These are phyloP conservation scores for Austrofundulus limnaeus DNA, from an alignment of 2,113 vertebrate genomes.

Conservation along the genomic window DNA sequence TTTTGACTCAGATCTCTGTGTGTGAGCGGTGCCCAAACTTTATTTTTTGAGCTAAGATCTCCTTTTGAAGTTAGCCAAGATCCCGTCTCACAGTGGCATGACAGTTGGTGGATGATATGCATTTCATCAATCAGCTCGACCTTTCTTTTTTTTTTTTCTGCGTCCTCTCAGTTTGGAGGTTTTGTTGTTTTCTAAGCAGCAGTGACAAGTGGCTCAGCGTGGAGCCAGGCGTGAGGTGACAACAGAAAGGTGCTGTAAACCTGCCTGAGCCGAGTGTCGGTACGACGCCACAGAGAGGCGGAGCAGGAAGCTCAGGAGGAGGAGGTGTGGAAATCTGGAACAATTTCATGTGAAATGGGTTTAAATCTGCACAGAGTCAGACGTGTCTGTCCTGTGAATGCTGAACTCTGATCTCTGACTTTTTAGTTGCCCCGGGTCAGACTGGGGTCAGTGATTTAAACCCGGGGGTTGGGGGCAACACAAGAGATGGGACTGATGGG, in stretches of 20 bases:
- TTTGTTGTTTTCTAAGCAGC: constrained; percentile 7
- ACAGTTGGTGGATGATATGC: no score
- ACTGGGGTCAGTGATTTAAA: constrained; percentile 62
- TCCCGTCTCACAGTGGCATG: no score
- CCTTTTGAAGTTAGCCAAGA: no score
- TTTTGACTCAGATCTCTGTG: not conserved
- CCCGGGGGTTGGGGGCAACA: not conserved
- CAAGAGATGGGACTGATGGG: constrained; percentile 28
- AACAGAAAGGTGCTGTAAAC: constrained; percentile 55
- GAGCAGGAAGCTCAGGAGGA: constrained; percentile 16
- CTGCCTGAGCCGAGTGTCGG: constrained; percentile 33
- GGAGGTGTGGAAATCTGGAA: constrained; percentile 1
- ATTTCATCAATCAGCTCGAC: no score
- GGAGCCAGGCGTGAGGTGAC: constrained; percentile 56
- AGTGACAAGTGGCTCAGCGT: not conserved
- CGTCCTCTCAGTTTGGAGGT: not conserved
- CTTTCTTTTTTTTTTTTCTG: no score
- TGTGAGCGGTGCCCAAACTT: no score
- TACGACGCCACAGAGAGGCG: constrained; percentile 19
- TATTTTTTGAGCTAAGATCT: no score
- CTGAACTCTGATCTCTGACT: constrained; percentile 47
- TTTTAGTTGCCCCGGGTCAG: constrained; percentile 40
- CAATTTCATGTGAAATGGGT: constrained; percentile 16
- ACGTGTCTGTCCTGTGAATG: constrained; percentile 21
- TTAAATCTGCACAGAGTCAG: constrained; percentile 1